Evolutionary conservation across 2,888 invertebrate species (phyloP).

Genomic region (Drosophila meridiana): DNA sequence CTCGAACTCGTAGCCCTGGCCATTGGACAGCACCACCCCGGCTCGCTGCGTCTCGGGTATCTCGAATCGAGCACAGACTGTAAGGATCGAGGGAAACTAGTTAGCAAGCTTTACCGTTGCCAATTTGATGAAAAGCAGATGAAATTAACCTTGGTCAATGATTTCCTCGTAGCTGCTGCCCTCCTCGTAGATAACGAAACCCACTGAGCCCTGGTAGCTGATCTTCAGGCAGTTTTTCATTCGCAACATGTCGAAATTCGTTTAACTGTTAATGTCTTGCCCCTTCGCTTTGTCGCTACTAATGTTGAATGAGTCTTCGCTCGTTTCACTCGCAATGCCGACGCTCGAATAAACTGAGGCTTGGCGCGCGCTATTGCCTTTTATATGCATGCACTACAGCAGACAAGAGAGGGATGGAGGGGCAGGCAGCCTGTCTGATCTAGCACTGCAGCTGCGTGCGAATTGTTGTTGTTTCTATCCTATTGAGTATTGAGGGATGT

Average conservation of each 20-base stretch:
- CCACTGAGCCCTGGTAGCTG: constrained; percentile 56
- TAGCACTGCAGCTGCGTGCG: constrained; percentile 30
- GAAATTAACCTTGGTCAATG: constrained; percentile 66
- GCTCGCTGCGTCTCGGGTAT: constrained; percentile 60
- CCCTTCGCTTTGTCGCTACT: neutral
- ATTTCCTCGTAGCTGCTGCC: constrained; percentile 70
- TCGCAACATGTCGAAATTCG: constrained; percentile 45
- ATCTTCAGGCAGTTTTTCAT: constrained; percentile 60
- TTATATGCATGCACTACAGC: constrained; percentile 36
- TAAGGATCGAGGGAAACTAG: neutral
- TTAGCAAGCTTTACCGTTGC: neutral
- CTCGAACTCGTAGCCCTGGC: constrained; percentile 73
- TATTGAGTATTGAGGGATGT: constrained; percentile 24
- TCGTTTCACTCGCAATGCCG: constrained; percentile 19
- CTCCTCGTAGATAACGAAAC: constrained; percentile 46
- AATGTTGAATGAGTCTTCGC: neutral
- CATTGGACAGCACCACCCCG: constrained; percentile 77
- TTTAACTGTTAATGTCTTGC: constrained; percentile 4
- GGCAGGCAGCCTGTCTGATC: constrained; percentile 1
- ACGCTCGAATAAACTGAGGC: constrained; percentile 46
- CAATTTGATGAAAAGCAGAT: constrained; percentile 6
- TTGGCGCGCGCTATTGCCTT: constrained; percentile 40
- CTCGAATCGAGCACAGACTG: constrained; percentile 48
- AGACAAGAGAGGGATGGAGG: neutral
- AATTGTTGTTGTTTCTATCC: neutral